Conservation (phyloP, 2,113 vertebrate species). For the Chionomys nivalis region DNA sequence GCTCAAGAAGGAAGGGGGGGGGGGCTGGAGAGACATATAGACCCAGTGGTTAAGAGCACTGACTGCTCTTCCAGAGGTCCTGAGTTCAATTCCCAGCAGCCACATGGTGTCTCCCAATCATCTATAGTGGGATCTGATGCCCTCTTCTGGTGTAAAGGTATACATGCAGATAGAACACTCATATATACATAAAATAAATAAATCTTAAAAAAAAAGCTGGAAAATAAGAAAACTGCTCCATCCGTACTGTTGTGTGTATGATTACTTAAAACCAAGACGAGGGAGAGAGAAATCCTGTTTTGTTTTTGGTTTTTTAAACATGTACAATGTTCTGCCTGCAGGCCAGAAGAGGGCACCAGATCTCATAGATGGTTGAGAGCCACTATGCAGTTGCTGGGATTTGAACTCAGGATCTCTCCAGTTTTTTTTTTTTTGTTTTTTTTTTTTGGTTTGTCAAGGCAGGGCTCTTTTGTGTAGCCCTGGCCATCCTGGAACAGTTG, state of each 20-base stretch:
- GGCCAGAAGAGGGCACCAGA: no score
- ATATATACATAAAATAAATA: background rate
- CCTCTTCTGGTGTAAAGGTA: background rate
- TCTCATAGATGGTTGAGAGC: no score
- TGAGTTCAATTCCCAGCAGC: background rate
- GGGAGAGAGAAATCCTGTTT: background rate
- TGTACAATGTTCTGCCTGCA: no score
- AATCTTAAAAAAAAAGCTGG: background rate
- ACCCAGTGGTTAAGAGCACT: background rate
- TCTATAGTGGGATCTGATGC: background rate
- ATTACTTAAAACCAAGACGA: conserved; percentile 3
- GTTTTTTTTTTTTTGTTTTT: no score
- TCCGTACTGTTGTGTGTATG: background rate
- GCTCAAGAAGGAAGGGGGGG: background rate
- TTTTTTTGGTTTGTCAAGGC: no score
- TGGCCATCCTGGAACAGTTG: no score
- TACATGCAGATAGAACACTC: background rate
- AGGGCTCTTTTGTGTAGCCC: no score
- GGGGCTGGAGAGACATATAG: background rate
- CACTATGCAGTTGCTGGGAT: no score
- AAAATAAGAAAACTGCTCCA: background rate
- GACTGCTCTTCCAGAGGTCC: background rate
- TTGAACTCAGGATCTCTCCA: no score
- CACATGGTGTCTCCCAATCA: background rate
- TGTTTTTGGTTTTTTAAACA: background rate